These are phyloP conservation scores for Plebejus melissa DNA, from an alignment of 2,888 invertebrate genomes.

Conservation along the genomic window DNA sequence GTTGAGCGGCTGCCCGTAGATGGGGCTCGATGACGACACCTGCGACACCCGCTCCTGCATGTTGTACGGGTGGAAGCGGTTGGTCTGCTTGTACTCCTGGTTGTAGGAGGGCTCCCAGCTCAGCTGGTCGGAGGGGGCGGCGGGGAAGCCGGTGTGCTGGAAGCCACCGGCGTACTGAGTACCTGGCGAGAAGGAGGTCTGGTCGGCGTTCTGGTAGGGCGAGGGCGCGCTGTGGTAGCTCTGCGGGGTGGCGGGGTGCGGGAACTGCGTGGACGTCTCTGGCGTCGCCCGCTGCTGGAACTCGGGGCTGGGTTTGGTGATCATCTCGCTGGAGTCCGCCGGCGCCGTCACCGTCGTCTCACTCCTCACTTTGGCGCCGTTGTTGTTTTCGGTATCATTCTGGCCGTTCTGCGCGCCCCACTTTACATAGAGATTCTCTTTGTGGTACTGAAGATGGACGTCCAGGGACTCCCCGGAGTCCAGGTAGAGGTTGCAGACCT, in stretches of 20 bases:
- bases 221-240: conserved; percentile 83
- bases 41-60: conserved; percentile 76
- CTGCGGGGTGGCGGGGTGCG: conserved; percentile 82
- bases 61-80: conserved; percentile 73
- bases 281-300: conserved; percentile 79
- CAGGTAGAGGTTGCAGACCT: conserved; percentile 86
- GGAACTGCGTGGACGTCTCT: conserved; percentile 77
- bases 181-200: conserved; percentile 78
- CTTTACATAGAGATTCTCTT: conserved; percentile 86
- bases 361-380: conserved; percentile 79
- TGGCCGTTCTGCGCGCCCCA: conserved; percentile 82
- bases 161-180: conserved; percentile 72
- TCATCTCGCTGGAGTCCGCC: conserved; percentile 87
- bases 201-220: conserved; percentile 81
- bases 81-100: conserved; percentile 68
- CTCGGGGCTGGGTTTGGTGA: conserved; percentile 81
- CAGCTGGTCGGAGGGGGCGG: conserved; percentile 70
- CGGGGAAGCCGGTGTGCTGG: conserved; percentile 73
- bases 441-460: conserved; percentile 89
- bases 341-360: conserved; percentile 83
- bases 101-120: conserved; percentile 72
- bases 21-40: conserved; percentile 75
- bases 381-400: conserved; percentile 83
- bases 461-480: conserved; percentile 88
- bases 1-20: conserved; percentile 79